Evolutionary conservation across 2,113 vertebrate genomes (phyloP), one percentile per base, ranked within the genome.

Genomic region (Spea multiplicata): DNA sequence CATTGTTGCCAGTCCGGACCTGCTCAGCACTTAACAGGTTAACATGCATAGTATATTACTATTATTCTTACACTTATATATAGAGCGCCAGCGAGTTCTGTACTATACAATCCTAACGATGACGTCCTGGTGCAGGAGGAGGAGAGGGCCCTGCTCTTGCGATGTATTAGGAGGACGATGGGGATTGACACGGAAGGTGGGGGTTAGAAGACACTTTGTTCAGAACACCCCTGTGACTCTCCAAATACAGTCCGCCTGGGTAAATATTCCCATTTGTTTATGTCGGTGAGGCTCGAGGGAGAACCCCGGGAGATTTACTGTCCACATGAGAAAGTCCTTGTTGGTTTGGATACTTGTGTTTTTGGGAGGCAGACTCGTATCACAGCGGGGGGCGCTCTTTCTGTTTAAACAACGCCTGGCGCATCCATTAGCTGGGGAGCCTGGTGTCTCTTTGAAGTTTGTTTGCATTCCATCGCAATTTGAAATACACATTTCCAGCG

Each of bases 391-490:
- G 80, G 80, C 46, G 48, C 73, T 65, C 74, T 62, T 82, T 49
- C 79, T 65, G 83, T 82, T 83, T 84, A 73, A 76, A 78, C 81
- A 75, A 6, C 0, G 0, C 66, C 77, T 3, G 71, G 0, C 16
- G 53, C 74, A 75, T 84, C 80, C 69, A 81, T 75, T 57, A 66
- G 73, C 82, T 69, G 77, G 12, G 4, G 75, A 69, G 80, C 73
- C 79, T 55, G 3, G 0, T 5, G 0, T 0, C 16, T 85, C 89
- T 88, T 89, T 88, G 88, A 87, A 88, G 86, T 83, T 30, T 66
- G 3, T 84, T 83, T 83, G 82, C 80, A 83, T 82, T 84, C 77
- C 71, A 71, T 12, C 66, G 48, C 62, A 64, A 75, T 76, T 76
- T 85, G 73, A 82, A 78, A 12, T 10, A 5, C 75, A 66, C 83